Evolutionary conservation across 1,140 invertebrate species (phyloP).

Genomic region (Bombus balteatus): DNA sequence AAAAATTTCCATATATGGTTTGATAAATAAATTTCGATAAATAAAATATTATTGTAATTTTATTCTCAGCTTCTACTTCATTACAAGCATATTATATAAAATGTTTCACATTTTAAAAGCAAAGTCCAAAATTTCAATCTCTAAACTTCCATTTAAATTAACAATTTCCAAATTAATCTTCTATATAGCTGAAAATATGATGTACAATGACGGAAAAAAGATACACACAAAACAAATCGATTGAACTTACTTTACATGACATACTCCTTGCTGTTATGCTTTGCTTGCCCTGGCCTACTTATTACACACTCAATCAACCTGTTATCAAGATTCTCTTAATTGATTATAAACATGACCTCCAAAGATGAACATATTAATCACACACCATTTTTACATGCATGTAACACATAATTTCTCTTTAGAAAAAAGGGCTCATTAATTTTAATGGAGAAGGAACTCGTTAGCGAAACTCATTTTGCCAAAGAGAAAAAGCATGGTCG

Average conservation of each 20-base stretch:
- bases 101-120: too few relatives aligned
- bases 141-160: too few relatives aligned
- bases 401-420: not conserved
- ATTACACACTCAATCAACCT: conserved; percentile 10
- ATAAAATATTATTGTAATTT: too few relatives aligned
- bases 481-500: not conserved
- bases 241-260: conserved; percentile 32
- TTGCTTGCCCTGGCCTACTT: conserved; percentile 28
- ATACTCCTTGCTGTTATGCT: not conserved
- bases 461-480: conserved; percentile 10
- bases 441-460: not conserved
- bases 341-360: not conserved
- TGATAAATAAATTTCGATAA: too few relatives aligned
- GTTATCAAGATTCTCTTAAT: conserved; percentile 2
- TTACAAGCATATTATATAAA: too few relatives aligned
- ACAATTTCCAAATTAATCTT: too few relatives aligned
- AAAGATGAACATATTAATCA: not conserved
- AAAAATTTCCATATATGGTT: too few relatives aligned
- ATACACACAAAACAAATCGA: not conserved
- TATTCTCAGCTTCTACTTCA: too few relatives aligned
- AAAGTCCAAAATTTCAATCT: too few relatives aligned
- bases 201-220: too few relatives aligned
- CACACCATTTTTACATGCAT: not conserved
- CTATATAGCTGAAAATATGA: too few relatives aligned
- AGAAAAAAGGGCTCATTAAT: not conserved